Base-by-base conservation (phyloP, 2,797 vertebrate genomes). In the Pipistrellus nathusii region DNA sequence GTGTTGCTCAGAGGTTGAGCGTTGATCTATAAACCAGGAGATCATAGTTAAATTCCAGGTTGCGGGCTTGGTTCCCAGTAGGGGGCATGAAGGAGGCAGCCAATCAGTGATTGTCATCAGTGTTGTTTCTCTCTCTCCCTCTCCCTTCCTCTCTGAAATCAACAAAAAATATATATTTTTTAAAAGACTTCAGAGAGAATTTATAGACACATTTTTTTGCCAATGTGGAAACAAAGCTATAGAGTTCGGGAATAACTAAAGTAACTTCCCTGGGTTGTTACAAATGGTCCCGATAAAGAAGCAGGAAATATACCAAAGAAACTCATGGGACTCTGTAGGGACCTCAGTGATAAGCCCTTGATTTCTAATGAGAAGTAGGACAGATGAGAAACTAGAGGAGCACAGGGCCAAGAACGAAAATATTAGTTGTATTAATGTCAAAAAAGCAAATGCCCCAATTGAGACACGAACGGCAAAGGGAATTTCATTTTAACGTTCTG, bases 181-280 rank as follows among this genome's bases (percentile, higher is more conserved):
- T 59, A 2, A 27, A 59, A 59, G 57, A 13, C 5, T 53, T 85
- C 15, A 80, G 68, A 13, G 7, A 72, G 85, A 90, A 78, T 85
- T 41, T 83, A 66, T 48, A 59, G 35, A 78, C 6, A 72, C 5
- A 15, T 75, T 85, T 86, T 86, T 88, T 88, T 96, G 80, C 7
- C 85, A 84, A 97, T 94, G 85, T 20, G 48, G 93, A 88, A 95
- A 91, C 38, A 78, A 1, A 83, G 69, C 57, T 91, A 57, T 66
- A 73, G 27, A 82, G n/a, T 2, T 72, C 88, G 20, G n/a, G n/a
- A 89, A 94, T 62, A 77, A 76, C 73, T 85, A 82, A 78, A 62
- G 20, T 44, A 69, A 69, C 92, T 86, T 77, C 57, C 32, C 11
- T n/a, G 8, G 4, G 25, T 57, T 88, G 21, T 82, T 62, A 87